Percentiles rank a stretch among this genome's conserved stretches.
Conservation (phyloP, 2,888 invertebrate species). For the Clitarchus hookeri region DNA sequence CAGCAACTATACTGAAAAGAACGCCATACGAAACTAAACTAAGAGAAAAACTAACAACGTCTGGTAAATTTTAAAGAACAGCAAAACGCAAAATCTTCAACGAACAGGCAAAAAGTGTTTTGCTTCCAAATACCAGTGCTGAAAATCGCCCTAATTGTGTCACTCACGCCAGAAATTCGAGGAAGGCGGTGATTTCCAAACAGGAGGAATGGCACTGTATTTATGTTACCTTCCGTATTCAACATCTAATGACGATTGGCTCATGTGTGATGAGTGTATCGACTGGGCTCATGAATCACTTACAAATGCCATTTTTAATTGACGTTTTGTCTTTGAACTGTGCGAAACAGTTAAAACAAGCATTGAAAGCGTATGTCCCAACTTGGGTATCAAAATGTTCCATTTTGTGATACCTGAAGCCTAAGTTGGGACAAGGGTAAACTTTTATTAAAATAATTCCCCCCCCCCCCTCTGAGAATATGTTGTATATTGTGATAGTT, state of each 20-base stretch:
- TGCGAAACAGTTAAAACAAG: neutral
- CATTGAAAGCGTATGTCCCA: neutral
- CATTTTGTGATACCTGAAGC: neutral
- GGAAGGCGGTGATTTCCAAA: neutral
- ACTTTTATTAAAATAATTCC: neutral
- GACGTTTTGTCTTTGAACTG: neutral
- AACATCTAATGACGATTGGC: neutral
- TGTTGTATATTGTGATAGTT: neutral
- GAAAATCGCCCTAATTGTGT: neutral
- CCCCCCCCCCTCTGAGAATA: neutral
- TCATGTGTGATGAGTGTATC: neutral
- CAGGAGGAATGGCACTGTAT: neutral
- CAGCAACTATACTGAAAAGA: neutral
- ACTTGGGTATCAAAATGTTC: neutral
- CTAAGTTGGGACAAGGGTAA: neutral
- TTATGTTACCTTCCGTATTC: neutral
- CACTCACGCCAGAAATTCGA: neutral
- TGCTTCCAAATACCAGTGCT: neutral
- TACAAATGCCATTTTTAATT: neutral
- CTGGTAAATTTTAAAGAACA: neutral
- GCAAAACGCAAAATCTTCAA: neutral
- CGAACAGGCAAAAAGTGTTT: neutral
- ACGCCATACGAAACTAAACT: neutral
- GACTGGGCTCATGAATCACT: conserved; percentile 19
- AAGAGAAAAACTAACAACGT: neutral